phyloP scores from a whole-genome alignment of 2,113 vertebrate genomes.

The Columbina picui region DNA sequence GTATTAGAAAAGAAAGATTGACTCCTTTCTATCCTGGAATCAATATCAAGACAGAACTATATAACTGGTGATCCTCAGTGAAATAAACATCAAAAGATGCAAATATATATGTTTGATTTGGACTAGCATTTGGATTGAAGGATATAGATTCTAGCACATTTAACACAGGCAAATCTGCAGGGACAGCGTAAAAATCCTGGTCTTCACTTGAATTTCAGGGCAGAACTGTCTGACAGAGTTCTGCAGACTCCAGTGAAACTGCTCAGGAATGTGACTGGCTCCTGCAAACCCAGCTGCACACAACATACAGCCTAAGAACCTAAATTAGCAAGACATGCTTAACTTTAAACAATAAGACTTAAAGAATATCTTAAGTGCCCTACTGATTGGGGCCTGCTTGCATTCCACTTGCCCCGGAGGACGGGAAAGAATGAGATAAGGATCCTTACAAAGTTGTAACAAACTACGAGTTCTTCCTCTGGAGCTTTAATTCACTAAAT shows the following conservation, averaged over 20 bases:
- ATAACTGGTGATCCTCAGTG: neutral
- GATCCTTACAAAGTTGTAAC: neutral
- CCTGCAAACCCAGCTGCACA: conserved; percentile 13
- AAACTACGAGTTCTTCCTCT: neutral
- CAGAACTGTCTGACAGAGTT: neutral
- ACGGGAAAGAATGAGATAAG: conserved; percentile 8
- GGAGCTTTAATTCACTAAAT: neutral
- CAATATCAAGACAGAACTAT: neutral
- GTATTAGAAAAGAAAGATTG: neutral
- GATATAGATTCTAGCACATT: neutral
- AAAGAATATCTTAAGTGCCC: neutral
- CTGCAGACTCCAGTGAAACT: neutral
- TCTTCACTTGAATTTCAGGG: neutral
- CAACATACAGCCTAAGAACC: neutral
- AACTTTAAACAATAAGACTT: neutral
- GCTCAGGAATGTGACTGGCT: neutral
- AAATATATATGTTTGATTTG: neutral
- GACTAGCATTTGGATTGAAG: neutral
- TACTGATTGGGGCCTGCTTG: neutral
- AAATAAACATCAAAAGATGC: neutral
- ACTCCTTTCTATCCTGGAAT: neutral
- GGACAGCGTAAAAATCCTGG: neutral
- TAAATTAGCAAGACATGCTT: neutral
- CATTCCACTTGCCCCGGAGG: neutral
- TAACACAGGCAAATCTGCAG: neutral